phyloP scores from a whole-genome alignment of 2,888 invertebrate species.

The Griposia aprilina region DNA sequence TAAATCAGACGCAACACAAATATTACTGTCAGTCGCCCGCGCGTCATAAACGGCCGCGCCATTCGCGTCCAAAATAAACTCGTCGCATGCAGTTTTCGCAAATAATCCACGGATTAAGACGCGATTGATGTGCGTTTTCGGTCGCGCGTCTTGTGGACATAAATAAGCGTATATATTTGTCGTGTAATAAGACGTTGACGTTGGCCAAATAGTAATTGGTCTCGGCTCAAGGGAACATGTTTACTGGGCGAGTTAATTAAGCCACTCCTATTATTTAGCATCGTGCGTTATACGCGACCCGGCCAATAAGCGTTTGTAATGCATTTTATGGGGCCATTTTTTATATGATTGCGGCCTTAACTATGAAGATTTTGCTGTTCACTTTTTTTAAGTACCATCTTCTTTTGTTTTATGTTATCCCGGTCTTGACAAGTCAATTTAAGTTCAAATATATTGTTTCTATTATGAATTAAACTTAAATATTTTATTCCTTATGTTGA shows the following conservation, averaged over 20 bases:
- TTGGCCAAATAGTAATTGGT: constrained; percentile 77
- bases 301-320: constrained; percentile 61
- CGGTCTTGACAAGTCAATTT: constrained; percentile 40
- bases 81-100: constrained; percentile 82
- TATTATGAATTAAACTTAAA: constrained; percentile 4
- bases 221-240: constrained; percentile 75
- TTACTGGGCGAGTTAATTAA: constrained; percentile 79
- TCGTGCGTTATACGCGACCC: constrained; percentile 41
- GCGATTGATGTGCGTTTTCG: constrained; percentile 84
- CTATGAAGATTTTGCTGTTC: constrained; percentile 26
- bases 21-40: constrained; percentile 81
- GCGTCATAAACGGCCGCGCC: constrained; percentile 81
- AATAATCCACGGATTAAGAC: constrained; percentile 84
- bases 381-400: constrained; percentile 26
- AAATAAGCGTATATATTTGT: constrained; percentile 80
- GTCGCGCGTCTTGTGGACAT: constrained; percentile 78
- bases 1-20: constrained; percentile 86
- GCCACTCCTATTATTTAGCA: constrained; percentile 68
- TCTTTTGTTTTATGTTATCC: constrained; percentile 35
- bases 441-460: constrained; percentile 27
- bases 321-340: constrained; percentile 60
- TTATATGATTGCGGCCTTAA: constrained; percentile 43
- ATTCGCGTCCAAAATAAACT: constrained; percentile 71
- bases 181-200: constrained; percentile 69
- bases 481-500: constrained; percentile 16